A percentile compares a stretch with the other conserved stretches of the same genome.
phyloP scores from a whole-genome alignment of 2,797 vertebrate genomes.

The Siniperca undulata region DNA sequence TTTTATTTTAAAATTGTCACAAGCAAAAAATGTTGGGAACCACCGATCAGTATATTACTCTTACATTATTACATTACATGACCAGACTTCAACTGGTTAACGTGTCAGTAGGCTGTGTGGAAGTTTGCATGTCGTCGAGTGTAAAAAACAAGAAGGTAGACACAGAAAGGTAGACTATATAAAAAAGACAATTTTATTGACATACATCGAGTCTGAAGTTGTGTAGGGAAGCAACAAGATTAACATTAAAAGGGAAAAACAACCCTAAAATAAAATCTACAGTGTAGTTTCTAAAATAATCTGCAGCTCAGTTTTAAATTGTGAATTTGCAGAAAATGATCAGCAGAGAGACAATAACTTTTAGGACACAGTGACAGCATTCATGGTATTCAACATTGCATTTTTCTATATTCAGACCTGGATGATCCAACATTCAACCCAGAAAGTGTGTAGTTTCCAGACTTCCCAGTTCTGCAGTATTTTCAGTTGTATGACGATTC shows the following conservation, averaged over 20 bases:
- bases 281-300: neutral
- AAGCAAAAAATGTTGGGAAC: neutral
- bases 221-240: neutral
- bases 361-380: neutral
- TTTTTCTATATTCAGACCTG: too few relatives aligned
- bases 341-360: conserved; percentile 6
- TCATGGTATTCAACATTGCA: neutral
- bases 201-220: neutral
- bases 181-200: neutral
- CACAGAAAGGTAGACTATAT: neutral
- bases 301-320: conserved; percentile 1
- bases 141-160: neutral
- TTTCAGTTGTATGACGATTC: conserved; percentile 17
- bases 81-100: neutral
- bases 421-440: too few relatives aligned
- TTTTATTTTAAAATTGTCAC: neutral
- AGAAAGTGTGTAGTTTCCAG: too few relatives aligned
- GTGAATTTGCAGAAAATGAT: neutral
- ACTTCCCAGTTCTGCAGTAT: too few relatives aligned
- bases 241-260: neutral
- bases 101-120: neutral
- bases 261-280: neutral
- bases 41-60: neutral
- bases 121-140: neutral
- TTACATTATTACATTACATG: neutral